phyloP scores from a whole-genome alignment of 1,140 invertebrate species.

The Ceratosolen fusciceps region DNA sequence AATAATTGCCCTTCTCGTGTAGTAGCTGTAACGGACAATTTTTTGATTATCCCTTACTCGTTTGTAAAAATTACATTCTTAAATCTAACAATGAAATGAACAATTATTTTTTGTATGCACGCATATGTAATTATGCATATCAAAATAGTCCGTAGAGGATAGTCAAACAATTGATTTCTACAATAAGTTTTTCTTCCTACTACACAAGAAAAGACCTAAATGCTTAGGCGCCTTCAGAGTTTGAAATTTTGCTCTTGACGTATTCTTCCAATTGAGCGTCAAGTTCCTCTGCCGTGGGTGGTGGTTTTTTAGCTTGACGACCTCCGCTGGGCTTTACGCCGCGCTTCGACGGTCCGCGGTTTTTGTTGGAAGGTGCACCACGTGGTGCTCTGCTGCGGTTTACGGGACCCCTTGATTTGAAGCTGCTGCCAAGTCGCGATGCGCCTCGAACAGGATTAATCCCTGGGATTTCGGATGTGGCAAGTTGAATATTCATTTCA shows the following conservation, averaged over 20 bases:
- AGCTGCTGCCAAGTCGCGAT: conserved; percentile 55
- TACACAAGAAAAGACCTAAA: conserved; percentile 20
- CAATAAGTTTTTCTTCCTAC: background rate
- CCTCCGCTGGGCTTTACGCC: background rate
- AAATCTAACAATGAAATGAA: background rate
- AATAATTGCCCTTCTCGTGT: background rate
- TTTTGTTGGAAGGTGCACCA: conserved; percentile 12
- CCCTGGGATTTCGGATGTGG: conserved; percentile 81
- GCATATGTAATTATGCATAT: background rate
- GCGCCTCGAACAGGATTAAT: conserved; percentile 57
- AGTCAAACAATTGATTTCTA: conserved; percentile 1
- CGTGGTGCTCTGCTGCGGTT: conserved; percentile 10
- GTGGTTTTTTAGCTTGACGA: conserved; percentile 59
- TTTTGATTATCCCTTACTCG: background rate
- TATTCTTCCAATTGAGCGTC: conserved; percentile 96
- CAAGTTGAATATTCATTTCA: conserved; percentile 94
- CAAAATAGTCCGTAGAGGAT: background rate
- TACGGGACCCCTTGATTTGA: conserved; percentile 19
- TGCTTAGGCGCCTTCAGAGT: conserved; percentile 39
- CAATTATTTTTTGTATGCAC: background rate
- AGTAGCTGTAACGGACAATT: conserved; percentile 10
- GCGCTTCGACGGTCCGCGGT: conserved; percentile 11
- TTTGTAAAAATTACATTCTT: background rate
- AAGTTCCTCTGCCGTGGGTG: conserved; percentile 90
- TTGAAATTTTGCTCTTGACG: conserved; percentile 74